A percentile compares a stretch with the other conserved stretches of the same genome.
Conservation (phyloP, 2,888 invertebrate species). For the Lasioglossum morio region DNA sequence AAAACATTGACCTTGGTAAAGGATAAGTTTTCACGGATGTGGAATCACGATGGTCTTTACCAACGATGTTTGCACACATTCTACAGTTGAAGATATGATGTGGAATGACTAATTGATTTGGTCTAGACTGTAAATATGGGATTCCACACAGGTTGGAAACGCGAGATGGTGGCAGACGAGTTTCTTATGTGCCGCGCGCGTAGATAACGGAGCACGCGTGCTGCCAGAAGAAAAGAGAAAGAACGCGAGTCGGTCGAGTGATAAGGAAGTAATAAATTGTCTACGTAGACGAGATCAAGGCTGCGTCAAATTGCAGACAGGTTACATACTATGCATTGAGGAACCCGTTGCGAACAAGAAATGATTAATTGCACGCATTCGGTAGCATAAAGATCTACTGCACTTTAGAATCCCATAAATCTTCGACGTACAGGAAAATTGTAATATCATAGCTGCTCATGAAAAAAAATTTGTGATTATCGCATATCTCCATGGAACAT, state of each 20-base stretch:
- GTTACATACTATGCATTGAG: conserved; percentile 23
- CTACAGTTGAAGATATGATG: neutral
- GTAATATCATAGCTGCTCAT: too few species aligned
- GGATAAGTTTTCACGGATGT: too few species aligned
- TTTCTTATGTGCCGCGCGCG: conserved; percentile 25
- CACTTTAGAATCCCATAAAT: neutral
- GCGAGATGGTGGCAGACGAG: conserved; percentile 16
- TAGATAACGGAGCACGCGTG: conserved; percentile 44
- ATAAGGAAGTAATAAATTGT: conserved; percentile 83
- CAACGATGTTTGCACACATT: too few species aligned
- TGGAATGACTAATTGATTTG: neutral
- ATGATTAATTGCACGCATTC: neutral
- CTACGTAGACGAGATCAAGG: conserved; percentile 76
- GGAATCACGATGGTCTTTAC: too few species aligned
- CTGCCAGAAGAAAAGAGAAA: conserved; percentile 49
- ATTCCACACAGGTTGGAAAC: neutral
- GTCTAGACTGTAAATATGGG: neutral
- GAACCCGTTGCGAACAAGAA: conserved; percentile 24
- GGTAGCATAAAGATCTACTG: neutral
- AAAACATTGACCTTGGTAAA: too few species aligned
- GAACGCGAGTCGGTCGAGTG: conserved; percentile 69
- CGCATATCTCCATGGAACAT: too few species aligned
- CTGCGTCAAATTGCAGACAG: conserved; percentile 46
- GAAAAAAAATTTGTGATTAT: too few species aligned
- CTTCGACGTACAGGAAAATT: neutral